Evolutionary conservation across 1,140 invertebrate species (phyloP).

Genomic region (Belonocnema kinseyi): DNA sequence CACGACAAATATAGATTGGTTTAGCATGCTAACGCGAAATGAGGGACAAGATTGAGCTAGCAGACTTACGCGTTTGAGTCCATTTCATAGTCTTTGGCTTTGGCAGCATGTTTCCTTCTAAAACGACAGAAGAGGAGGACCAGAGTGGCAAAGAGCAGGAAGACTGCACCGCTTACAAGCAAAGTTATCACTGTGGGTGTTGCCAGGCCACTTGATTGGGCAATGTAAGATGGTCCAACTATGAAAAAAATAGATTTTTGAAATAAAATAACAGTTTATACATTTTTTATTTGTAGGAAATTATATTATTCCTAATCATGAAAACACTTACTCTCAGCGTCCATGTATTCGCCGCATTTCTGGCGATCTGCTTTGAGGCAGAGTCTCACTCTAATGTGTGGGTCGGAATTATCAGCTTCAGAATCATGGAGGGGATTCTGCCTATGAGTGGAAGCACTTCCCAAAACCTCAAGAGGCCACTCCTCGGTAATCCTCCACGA

Average conservation of each 20-base stretch:
- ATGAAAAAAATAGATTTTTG: conserved; percentile 55
- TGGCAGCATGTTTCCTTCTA: conserved; percentile 87
- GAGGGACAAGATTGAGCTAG: conserved; percentile 39
- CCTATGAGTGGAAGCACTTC: conserved; percentile 80
- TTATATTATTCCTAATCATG: not conserved
- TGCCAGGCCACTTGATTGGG: conserved; percentile 84
- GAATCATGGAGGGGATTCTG: conserved; percentile 81
- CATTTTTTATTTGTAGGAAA: not conserved
- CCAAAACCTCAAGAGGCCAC: conserved; percentile 81
- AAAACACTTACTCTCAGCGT: conserved; percentile 85
- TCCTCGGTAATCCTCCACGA: conserved; percentile 84
- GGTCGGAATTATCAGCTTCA: conserved; percentile 73
- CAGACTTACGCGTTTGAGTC: conserved; percentile 81
- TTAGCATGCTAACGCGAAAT: not conserved
- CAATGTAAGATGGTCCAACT: conserved; percentile 88
- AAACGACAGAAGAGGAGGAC: conserved; percentile 91
- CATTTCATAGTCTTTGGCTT: conserved; percentile 93
- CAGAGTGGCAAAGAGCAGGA: conserved; percentile 85
- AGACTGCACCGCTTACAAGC: conserved; percentile 87
- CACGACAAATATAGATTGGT: conserved; percentile 32
- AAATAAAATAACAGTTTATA: not conserved
- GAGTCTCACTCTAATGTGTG: conserved; percentile 84
- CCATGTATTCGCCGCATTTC: conserved; percentile 88
- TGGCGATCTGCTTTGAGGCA: conserved; percentile 86
- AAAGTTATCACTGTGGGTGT: conserved; percentile 88